phyloP scores from a whole-genome alignment of 2,113 vertebrate genomes.

The Lophura nycthemera region DNA sequence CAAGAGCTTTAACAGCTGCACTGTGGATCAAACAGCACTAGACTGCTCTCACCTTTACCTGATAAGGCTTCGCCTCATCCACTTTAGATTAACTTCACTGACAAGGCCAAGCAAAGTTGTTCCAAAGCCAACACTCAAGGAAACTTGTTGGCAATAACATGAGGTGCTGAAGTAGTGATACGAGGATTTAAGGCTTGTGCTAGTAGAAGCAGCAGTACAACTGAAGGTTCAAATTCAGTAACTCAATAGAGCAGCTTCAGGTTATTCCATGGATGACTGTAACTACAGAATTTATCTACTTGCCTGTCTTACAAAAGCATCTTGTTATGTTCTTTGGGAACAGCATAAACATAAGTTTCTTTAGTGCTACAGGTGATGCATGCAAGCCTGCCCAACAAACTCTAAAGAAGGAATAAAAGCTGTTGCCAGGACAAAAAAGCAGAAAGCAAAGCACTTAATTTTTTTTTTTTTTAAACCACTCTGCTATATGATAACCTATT shows the following conservation, averaged over 20 bases:
- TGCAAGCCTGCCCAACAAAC: accelerated
- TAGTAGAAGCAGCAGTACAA: neutral
- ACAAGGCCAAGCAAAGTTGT: neutral
- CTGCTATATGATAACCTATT: neutral
- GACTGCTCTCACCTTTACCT: neutral
- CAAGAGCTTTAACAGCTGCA: neutral
- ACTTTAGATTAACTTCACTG: neutral
- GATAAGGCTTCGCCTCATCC: neutral
- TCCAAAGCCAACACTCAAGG: neutral
- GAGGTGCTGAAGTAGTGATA: neutral
- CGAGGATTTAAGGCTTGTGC: neutral
- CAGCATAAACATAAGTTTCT: neutral
- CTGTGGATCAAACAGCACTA: neutral
- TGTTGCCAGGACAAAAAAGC: neutral
- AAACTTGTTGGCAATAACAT: accelerated
- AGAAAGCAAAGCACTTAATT: neutral
- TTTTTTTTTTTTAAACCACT: neutral
- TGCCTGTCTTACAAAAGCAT: neutral
- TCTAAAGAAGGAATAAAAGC: neutral
- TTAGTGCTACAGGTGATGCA: neutral
- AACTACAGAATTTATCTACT: neutral
- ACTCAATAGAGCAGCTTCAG: neutral
- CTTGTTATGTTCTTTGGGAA: neutral
- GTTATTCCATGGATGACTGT: neutral
- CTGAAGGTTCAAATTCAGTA: neutral